Evolutionary conservation across 2,113 vertebrate genomes (phyloP).

Genomic region (Scartelaos histophorus): DNA sequence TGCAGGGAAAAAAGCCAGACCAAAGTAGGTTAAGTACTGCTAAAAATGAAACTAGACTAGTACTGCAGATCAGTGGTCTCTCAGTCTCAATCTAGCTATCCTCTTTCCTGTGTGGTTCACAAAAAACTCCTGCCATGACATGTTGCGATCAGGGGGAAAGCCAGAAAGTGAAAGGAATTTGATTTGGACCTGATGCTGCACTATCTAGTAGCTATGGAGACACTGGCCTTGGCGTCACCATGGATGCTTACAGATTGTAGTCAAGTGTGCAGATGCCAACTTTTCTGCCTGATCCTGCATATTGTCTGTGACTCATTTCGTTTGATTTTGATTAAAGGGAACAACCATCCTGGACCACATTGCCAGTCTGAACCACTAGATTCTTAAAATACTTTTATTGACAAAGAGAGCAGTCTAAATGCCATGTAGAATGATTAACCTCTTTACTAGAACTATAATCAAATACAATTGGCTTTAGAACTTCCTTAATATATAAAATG

Average conservation of each 20-base stretch:
- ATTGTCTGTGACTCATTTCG: slow-evolving; percentile 32
- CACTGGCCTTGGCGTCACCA: slow-evolving; percentile 36
- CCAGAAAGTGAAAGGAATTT: slow-evolving; percentile 27
- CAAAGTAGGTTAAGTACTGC: slow-evolving; percentile 10
- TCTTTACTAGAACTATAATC: neutral
- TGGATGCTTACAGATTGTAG: slow-evolving; percentile 43
- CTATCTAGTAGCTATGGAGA: slow-evolving; percentile 61
- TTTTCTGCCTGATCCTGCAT: slow-evolving; percentile 22
- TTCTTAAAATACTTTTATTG: slow-evolving; percentile 8
- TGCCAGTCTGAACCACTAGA: slow-evolving; percentile 9
- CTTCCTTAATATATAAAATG: slow-evolving; percentile 10
- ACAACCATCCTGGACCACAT: slow-evolving; percentile 3
- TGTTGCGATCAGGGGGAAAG: slow-evolving; percentile 25
- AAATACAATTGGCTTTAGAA: neutral
- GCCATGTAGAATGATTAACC: neutral
- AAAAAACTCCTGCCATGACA: slow-evolving; percentile 34
- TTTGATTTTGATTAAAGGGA: slow-evolving; percentile 20
- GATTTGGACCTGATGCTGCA: slow-evolving; percentile 54
- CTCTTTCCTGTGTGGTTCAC: slow-evolving; percentile 34
- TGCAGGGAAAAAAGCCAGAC: neutral
- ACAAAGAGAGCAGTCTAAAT: slow-evolving; percentile 2
- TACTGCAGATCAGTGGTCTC: slow-evolving; percentile 19
- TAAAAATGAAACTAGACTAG: slow-evolving; percentile 1
- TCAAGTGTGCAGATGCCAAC: slow-evolving; percentile 19
- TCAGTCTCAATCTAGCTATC: slow-evolving; percentile 28